These are phyloP conservation scores for Philaethria dido DNA, from an alignment of 2,888 invertebrate genomes.

Conservation along the genomic window DNA sequence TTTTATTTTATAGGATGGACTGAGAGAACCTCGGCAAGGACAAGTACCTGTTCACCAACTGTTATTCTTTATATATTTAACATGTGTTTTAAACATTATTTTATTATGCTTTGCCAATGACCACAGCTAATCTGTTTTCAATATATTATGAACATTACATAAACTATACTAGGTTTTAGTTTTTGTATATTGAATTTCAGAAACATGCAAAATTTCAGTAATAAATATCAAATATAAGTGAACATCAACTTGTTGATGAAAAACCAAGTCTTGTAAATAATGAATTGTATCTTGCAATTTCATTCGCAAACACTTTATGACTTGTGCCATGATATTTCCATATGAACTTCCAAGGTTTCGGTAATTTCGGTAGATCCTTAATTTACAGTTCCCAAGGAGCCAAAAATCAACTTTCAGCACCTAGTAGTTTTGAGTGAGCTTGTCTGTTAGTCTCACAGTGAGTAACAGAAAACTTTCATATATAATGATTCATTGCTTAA, in stretches of 20 bases:
- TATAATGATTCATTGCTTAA: conserved; percentile 3
- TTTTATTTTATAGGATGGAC: background rate
- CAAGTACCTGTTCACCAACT: background rate
- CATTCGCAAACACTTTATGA: too few species aligned
- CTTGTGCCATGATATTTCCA: too few species aligned
- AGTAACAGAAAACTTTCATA: background rate
- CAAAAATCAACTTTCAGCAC: background rate
- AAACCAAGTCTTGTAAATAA: too few species aligned
- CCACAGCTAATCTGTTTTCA: background rate
- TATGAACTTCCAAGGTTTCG: too few species aligned
- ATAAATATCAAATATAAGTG: too few species aligned
- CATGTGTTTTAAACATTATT: background rate
- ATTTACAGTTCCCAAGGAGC: background rate
- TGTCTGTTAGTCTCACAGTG: background rate
- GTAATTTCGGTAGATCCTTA: too few species aligned
- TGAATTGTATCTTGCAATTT: too few species aligned
- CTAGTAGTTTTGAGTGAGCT: background rate
- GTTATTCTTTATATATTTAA: background rate
- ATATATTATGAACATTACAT: background rate
- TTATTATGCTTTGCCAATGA: too few species aligned
- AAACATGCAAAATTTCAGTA: too few species aligned
- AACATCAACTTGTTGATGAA: too few species aligned
- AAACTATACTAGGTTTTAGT: too few species aligned
- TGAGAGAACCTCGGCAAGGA: background rate
- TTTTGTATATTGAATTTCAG: too few species aligned